Evolutionary conservation across 2,888 invertebrate species (phyloP).

Genomic region (Lymantria monacha): DNA sequence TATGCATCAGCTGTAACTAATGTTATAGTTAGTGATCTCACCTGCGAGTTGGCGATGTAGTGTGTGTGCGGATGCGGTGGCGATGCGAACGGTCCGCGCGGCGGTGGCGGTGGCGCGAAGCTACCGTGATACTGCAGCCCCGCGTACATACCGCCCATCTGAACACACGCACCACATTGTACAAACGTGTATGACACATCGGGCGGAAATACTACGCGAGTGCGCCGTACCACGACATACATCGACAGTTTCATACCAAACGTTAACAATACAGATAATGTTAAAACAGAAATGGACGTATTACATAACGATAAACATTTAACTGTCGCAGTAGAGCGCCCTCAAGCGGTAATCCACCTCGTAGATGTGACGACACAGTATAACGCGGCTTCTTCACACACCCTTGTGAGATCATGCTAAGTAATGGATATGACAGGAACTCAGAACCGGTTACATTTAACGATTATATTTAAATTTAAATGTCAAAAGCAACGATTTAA

Average conservation of each 20-base stretch:
- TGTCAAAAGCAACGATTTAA: too few species aligned
- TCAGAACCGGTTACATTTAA: too few species aligned
- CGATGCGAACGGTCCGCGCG: slow-evolving; percentile 66
- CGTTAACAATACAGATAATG: background rate
- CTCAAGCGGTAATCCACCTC: slow-evolving; percentile 2
- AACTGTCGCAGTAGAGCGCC: background rate
- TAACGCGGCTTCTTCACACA: slow-evolving; percentile 1
- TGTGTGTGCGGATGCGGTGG: slow-evolving; percentile 64
- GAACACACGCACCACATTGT: slow-evolving; percentile 10
- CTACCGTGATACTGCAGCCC: slow-evolving; percentile 66
- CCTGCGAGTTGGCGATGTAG: slow-evolving; percentile 66
- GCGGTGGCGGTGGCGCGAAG: slow-evolving; percentile 56
- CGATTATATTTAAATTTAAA: too few species aligned
- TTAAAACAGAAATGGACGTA: background rate
- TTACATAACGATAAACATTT: background rate
- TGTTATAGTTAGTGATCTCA: too few species aligned
- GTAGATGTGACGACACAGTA: background rate
- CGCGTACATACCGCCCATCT: slow-evolving; percentile 77
- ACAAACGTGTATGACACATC: background rate
- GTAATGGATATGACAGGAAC: too few species aligned
- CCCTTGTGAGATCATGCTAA: background rate
- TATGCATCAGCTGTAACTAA: too few species aligned
- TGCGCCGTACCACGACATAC: background rate
- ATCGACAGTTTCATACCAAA: background rate
- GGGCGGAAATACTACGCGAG: slow-evolving; percentile 2